These are phyloP conservation scores for Nestor notabilis DNA, from an alignment of 2,113 vertebrate species.

Conservation along the genomic window DNA sequence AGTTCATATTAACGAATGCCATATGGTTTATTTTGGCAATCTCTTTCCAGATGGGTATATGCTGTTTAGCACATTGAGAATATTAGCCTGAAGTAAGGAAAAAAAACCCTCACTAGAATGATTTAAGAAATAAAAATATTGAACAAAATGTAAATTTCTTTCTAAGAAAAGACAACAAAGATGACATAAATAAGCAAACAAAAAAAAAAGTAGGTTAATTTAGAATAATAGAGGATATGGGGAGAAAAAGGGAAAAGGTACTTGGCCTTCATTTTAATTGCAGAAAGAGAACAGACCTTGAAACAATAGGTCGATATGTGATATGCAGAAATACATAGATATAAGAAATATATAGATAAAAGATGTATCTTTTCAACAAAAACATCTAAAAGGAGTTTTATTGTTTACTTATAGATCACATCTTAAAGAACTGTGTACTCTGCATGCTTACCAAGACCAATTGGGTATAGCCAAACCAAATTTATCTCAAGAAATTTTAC, in stretches of 20 bases:
- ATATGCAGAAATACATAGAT: not conserved
- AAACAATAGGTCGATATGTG: not conserved
- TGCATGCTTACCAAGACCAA: not conserved
- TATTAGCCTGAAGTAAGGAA: not conserved
- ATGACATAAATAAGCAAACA: not conserved
- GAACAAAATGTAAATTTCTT: not conserved
- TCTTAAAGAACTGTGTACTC: not conserved
- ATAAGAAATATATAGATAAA: not conserved
- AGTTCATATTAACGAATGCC: not conserved
- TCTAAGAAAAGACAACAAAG: not conserved
- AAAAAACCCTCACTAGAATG: rapidly evolving
- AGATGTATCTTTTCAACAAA: not conserved
- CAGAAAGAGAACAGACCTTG: not conserved
- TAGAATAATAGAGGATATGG: not conserved
- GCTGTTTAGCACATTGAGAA: not conserved
- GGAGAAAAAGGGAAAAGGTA: not conserved
- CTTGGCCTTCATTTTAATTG: not conserved
- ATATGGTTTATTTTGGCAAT: not conserved
- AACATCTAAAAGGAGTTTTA: not conserved
- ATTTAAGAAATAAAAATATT: not conserved
- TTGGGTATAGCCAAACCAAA: not conserved
- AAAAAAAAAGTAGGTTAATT: rapidly evolving
- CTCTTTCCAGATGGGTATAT: not conserved
- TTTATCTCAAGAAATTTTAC: not conserved
- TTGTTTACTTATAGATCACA: not conserved